Base-by-base conservation (phyloP, 2,797 vertebrate species). In the Mus spretus region DNA sequence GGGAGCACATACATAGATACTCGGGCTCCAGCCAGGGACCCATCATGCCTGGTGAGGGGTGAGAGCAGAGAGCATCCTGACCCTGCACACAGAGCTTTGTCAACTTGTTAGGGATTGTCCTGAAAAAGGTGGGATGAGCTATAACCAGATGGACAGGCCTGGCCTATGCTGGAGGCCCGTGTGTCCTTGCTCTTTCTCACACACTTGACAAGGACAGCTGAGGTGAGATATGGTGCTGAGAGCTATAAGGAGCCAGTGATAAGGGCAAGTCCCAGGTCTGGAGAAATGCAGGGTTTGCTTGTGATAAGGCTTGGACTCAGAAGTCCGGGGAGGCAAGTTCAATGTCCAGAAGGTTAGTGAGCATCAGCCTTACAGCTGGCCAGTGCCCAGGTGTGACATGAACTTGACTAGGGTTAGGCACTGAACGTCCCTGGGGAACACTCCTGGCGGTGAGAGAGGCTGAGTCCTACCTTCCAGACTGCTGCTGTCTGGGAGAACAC, bases 1-100 rank as follows among this genome's bases (percentile, higher is more conserved):
- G 57, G n/a, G 61, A 24, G 17, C 0, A 1, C 12, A 10, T 0
- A 6, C 2, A 0, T 11, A 44, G 61, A 17, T 40, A 0, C 65
- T 37, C 0, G 0, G 82, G 63, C 61, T n/a, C 17, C 20, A 88
- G 26, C 0, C 0, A 34, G 67, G 59, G 80, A 50, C 47, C 74
- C 34, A 3, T 88, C 44, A 3, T 19, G 28, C 61, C 81, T 15
- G 4, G 0, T 0, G 24, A 19, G 74, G 1, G 26, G 15, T 4
- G 44, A 61, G 2, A 20, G 78, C 1, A 40, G 70, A 3, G 19
- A 74, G 40, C 44, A 1, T 59, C 8, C 63, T 19, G 37, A 28
- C 6, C 28, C 2, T 1, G 1, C 31, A 24, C 31, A 11, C 14
- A 10, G 70, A 40, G 8, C 19, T 37, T 12, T 12, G 74, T 31